Evolutionary conservation across 92 coral and sea anemone genomes (phyloP), one percentile per base, ranked within the genome.

Genomic region (Anthopleura xanthogrammica): DNA sequence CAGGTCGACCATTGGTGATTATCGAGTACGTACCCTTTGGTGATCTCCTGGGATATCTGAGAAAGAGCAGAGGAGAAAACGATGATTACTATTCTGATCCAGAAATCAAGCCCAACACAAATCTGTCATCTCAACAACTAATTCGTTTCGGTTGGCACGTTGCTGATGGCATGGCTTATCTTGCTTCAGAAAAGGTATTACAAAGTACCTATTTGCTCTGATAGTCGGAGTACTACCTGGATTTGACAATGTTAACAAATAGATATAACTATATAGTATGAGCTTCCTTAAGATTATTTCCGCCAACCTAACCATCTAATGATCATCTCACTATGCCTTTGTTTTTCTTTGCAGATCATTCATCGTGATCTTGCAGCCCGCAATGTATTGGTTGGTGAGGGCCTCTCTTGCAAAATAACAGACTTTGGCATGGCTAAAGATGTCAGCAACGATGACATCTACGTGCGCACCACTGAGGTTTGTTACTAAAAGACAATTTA

Each of bases 341-440:
- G 3, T n/a, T 3, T 65, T 65, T 74, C 22, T 17, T 64, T 36
- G 7, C 75, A 90, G 93, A 90, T 90, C 13, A 90, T 90, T 23
- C 93, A 90, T 78, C 93, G 93, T 48, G 93, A 90, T 57, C 77
- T 90, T 55, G 93, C 93, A 29, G 93, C 93, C 16, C 82, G 93
- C 23, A 90, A 87, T 72, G 93, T 90, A 0, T 70, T 90, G 79
- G 93, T 90, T 9, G 93, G 93, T 8, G 86, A 87, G 17, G 88
- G 82, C 1, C 88, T 86, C 46, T 79, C 82, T 12, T 90, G 93
- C 65, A 90, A 90, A 41, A 87, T 90, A 77, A 90, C 93, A 2
- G 93, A 90, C 82, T 90, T 90, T 72, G 93, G 93, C 1, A 90
- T 90, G 90, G 93, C 93, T 6, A 80, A 88, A 19, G 93, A 90